Evolutionary conservation across 2,888 invertebrate species (phyloP).

Genomic region (Zaprionus bogoriensis): DNA sequence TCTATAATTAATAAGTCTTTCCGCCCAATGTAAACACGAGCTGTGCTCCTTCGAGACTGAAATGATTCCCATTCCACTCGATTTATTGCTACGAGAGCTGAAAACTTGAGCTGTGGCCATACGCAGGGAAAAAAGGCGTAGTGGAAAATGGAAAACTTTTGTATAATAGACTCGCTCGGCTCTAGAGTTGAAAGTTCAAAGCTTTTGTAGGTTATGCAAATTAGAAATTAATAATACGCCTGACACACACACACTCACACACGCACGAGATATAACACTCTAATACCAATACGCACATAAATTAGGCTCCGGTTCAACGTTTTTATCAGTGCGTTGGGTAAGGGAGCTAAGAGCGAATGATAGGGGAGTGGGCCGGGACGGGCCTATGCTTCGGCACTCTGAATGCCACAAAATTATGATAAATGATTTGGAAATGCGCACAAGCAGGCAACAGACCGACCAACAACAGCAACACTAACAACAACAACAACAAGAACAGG

Average conservation of each 20-base stretch:
- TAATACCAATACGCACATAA: slow-evolving; percentile 73
- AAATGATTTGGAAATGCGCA: slow-evolving; percentile 77
- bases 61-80: slow-evolving; percentile 61
- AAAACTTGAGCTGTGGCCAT: slow-evolving; percentile 39
- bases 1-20: slow-evolving; percentile 29
- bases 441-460: slow-evolving; percentile 65
- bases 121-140: neutral
- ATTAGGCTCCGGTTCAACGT: slow-evolving; percentile 72
- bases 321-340: slow-evolving; percentile 62
- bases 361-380: slow-evolving; percentile 10
- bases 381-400: slow-evolving; percentile 35
- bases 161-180: slow-evolving; percentile 58
- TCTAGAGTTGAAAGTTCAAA: slow-evolving; percentile 71
- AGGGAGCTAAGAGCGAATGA: neutral
- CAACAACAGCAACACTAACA: slow-evolving; percentile 27
- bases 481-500: slow-evolving; percentile 28
- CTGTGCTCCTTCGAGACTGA: slow-evolving; percentile 14
- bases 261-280: slow-evolving; percentile 18
- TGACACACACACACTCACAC: slow-evolving; percentile 18
- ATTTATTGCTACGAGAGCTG: slow-evolving; percentile 68
- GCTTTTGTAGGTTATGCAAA: slow-evolving; percentile 76
- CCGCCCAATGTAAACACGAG: slow-evolving; percentile 21
- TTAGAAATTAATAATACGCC: slow-evolving; percentile 74
- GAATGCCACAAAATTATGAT: slow-evolving; percentile 77
- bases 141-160: slow-evolving; percentile 57